A percentile compares a stretch with the other conserved stretches of the same genome.
These are phyloP conservation scores for Atractosteus spatula DNA, from an alignment of 2,113 vertebrate species.

Conservation along the genomic window DNA sequence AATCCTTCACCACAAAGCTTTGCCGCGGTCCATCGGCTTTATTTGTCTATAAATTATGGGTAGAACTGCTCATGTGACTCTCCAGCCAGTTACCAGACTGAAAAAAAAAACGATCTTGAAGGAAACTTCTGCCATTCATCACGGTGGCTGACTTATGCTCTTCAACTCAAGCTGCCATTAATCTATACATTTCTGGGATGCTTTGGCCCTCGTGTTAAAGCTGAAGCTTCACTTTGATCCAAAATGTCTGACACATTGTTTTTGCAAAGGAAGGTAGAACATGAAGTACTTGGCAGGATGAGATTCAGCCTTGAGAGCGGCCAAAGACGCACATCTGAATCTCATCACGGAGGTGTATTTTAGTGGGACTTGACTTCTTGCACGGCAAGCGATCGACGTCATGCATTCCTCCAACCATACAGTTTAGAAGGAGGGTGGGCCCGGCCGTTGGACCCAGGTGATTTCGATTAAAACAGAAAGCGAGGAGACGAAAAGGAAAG, in stretches of 20 bases:
- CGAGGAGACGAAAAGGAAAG: neutral
- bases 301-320: constrained; percentile 25
- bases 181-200: neutral
- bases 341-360: constrained; percentile 48
- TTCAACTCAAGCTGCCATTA: too few species aligned
- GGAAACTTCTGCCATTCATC: too few species aligned
- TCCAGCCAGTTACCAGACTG: too few species aligned
- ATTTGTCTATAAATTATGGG: too few species aligned
- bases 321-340: constrained; percentile 59
- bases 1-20: too few species aligned
- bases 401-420: neutral
- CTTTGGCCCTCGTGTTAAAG: neutral
- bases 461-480: neutral
- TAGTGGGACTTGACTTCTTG: neutral
- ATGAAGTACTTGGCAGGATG: constrained; percentile 47
- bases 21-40: too few species aligned
- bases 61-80: too few species aligned
- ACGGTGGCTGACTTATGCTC: too few species aligned
- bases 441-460: neutral
- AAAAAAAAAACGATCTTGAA: too few species aligned
- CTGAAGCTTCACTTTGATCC: neutral
- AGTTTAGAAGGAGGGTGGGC: neutral
- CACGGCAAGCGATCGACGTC: neutral
- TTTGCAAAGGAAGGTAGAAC: constrained; percentile 35
- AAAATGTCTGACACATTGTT: neutral